A percentile compares a stretch with the other conserved stretches of the same genome.
Conservation (phyloP, 2,113 vertebrate genomes). For the Boleophthalmus pectinirostris region DNA sequence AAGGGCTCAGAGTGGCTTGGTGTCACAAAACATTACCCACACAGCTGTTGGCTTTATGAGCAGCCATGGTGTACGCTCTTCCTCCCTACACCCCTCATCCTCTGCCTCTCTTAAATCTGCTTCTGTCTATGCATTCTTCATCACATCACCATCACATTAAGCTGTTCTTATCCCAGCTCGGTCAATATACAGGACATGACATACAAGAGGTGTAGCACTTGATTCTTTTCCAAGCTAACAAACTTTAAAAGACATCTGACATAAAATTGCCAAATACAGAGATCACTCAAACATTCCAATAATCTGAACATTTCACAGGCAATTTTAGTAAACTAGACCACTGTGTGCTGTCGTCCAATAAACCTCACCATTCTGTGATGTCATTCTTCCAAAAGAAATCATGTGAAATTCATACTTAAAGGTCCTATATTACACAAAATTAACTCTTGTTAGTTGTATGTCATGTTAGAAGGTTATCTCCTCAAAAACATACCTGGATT, state of each 20-base stretch:
- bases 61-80: conserved; percentile 63
- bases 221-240: background rate
- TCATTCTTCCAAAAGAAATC: too few relatives aligned
- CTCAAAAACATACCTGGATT: too few relatives aligned
- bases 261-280: too few relatives aligned
- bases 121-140: conserved; percentile 18
- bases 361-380: too few relatives aligned
- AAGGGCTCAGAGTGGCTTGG: conserved; percentile 72
- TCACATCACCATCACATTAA: conserved; percentile 16
- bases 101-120: conserved; percentile 42
- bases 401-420: too few relatives aligned
- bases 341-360: too few relatives aligned
- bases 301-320: background rate
- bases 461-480: too few relatives aligned
- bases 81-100: conserved; percentile 37
- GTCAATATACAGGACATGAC: conserved; percentile 10
- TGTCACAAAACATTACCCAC: conserved; percentile 79
- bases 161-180: conserved; percentile 46
- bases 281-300: background rate
- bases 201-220: background rate
- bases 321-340: background rate
- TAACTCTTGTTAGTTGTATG: too few relatives aligned
- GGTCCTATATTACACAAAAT: too few relatives aligned
- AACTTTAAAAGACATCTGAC: background rate
- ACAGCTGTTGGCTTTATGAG: conserved; percentile 78